Conservation (phyloP, 2,797 vertebrate species). For the Chrosomus eos region DNA sequence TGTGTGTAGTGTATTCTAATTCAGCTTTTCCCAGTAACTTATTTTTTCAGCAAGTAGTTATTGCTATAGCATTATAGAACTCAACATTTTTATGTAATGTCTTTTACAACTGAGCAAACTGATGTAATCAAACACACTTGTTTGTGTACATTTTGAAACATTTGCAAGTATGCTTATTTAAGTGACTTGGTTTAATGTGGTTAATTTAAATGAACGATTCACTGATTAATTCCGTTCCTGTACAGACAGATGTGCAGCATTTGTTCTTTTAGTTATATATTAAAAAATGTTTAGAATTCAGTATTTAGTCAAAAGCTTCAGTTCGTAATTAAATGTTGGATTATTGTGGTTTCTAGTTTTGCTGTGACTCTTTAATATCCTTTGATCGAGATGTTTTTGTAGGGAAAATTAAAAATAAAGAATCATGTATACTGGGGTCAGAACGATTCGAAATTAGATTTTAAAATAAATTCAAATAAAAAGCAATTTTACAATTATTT, state of each 20-base stretch:
- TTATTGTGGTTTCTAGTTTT: not conserved
- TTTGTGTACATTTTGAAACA: not conserved
- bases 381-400: not conserved
- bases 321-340: not conserved
- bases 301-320: not conserved
- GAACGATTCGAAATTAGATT: not conserved
- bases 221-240: not conserved
- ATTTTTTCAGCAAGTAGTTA: not conserved
- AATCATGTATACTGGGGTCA: not conserved
- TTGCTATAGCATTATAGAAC: not conserved
- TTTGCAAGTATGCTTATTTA: not conserved
- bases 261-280: not conserved
- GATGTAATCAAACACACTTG: not conserved
- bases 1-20: conserved; percentile 4
- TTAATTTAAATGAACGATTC: not conserved
- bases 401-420: not conserved
- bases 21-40: not conserved
- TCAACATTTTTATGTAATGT: not conserved
- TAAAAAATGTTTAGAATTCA: not conserved
- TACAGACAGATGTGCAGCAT: not conserved
- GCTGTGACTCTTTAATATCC: not conserved
- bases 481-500: not conserved
- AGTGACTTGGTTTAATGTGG: not conserved
- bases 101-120: not conserved
- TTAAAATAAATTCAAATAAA: not conserved